Evolutionary conservation across 2,113 vertebrate species (phyloP), one percentile per base, ranked within the genome.

Genomic region (Megaceryle maxima): DNA sequence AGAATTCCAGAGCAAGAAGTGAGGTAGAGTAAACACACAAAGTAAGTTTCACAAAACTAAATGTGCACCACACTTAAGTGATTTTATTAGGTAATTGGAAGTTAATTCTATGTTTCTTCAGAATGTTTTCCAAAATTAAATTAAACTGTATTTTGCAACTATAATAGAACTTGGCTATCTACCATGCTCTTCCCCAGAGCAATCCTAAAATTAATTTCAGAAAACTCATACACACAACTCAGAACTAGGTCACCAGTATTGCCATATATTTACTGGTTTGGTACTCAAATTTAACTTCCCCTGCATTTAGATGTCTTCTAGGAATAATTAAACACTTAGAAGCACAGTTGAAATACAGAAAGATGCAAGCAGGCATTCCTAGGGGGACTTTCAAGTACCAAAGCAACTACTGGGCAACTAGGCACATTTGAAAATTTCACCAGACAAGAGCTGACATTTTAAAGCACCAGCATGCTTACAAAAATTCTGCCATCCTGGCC

Each of bases 11-110:
- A 97, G 69, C 92, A 95, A 97, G 86, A 94, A 96, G 84, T 83
- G 95, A 96, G 96, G 88, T 70, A 96, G 92, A 92, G 20, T 92
- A 97, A 96, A 96, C 91, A 93, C 39, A 88, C 70, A 90, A 95
- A 97, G 25, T 43, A 96, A 80, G 41, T 88, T 94, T 84, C 91
- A 94, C 14, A 5, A 94, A 72, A 79, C 72, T 74, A 87, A 95
- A 35, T 62, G 37, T 7, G 9, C 16, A 60, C 39, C 19, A 94
- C 50, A 66, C n/a, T 91, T 44, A 91, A 56, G 57, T 53, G 16
- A 76, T 60, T 95, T 93, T 83, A 79, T 82, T 84, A 93, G 51
- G 75, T 90, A 88, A 88, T 73, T 21, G 80, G 59, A 96, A 92
- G 20, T 93, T 95, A 97, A 93, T 48, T 77, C 43, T 69, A n/a